Evolutionary conservation across 2,113 vertebrate species (phyloP), one percentile per base, ranked within the genome.

Genomic region (Chaetops frenatus): DNA sequence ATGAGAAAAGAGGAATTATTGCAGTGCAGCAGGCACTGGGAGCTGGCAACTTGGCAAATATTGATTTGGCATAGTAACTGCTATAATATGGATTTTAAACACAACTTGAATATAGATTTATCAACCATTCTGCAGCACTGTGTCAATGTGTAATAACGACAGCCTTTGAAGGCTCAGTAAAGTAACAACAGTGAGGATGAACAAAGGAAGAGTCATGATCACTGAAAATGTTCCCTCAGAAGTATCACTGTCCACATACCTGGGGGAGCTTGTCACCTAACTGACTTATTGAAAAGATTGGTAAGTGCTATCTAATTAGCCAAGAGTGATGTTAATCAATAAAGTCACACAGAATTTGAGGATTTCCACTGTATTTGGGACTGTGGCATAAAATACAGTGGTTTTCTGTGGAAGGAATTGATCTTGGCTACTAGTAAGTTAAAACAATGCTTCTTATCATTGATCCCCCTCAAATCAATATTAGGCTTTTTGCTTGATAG

Each of bases 21-120:
- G 57, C 69, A 65, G n/a, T 11, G 20, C 48, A 44, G 44, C 64
- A 81, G 67, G 74, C 33, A 67, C 45, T 8, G 18, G 72, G 56
- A 95, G 51, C 60, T 92, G 79, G 81, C 65, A 82, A 62, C 74
- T 70, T 53, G 33, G 51, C 71, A 81, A 94, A 78, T 66, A 94
- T 83, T 83, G 88, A 94, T 94, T 93, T 74, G 77, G 60, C 60
- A 64, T 21, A 15, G 79, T 48, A 90, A 78, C 79, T 57, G 50
- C 61, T 94, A 93, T 48, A 90, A 88, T 57, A 94, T 61, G 71
- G 90, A 95, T 86, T 94, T 86, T 58, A 71, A 94, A 92, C 40
- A 5, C 86, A 86, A 78, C 72, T 74, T 54, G 67, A 73, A 58
- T 90, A 88, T 92, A 67, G 92, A 96, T 96, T 92, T 95, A 95